These are phyloP conservation scores for Amphilophus citrinellus DNA, from an alignment of 2,113 vertebrate species.

Conservation along the genomic window DNA sequence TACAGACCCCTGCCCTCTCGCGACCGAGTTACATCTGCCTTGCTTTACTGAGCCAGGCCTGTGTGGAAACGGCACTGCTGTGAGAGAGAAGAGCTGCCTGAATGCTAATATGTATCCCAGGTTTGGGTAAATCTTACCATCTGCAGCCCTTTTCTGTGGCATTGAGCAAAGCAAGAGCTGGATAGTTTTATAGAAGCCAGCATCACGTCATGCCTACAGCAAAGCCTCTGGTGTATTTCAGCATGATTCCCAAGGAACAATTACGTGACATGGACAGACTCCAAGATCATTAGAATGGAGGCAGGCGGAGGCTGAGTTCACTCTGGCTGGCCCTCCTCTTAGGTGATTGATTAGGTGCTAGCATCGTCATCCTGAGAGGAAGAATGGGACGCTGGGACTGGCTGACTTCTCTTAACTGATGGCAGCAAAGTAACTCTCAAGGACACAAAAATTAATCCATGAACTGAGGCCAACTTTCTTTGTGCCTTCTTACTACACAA, in stretches of 20 bases:
- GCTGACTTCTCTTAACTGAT: constrained; percentile 38
- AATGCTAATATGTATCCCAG: constrained; percentile 51
- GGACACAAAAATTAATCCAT: constrained; percentile 44
- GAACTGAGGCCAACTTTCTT: constrained; percentile 9
- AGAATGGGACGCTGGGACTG: constrained; percentile 10
- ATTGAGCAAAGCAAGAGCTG: constrained; percentile 15
- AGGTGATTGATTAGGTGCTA: constrained; percentile 58
- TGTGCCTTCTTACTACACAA: constrained; percentile 1
- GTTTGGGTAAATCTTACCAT: constrained; percentile 50
- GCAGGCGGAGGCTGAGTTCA: constrained; percentile 40
- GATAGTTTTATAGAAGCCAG: constrained; percentile 14
- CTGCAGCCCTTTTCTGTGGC: constrained; percentile 45
- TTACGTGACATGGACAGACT: constrained; percentile 54
- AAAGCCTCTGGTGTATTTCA: constrained; percentile 27
- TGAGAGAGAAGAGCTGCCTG: constrained; percentile 18
- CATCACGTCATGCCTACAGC: constrained; percentile 39
- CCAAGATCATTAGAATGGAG: constrained; percentile 66
- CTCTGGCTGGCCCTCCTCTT: constrained; percentile 36
- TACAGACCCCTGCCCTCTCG: constrained; percentile 46
- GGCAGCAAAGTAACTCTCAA: constrained; percentile 31
- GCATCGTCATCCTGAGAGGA: constrained; percentile 8
- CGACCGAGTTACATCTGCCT: constrained; percentile 60
- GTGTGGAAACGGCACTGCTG: constrained; percentile 23
- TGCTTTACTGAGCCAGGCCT: constrained; percentile 42
- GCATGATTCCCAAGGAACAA: constrained; percentile 43